Evolutionary conservation across 2,797 vertebrate genomes (phyloP).

Genomic region (Halcyon smyrnensis): DNA sequence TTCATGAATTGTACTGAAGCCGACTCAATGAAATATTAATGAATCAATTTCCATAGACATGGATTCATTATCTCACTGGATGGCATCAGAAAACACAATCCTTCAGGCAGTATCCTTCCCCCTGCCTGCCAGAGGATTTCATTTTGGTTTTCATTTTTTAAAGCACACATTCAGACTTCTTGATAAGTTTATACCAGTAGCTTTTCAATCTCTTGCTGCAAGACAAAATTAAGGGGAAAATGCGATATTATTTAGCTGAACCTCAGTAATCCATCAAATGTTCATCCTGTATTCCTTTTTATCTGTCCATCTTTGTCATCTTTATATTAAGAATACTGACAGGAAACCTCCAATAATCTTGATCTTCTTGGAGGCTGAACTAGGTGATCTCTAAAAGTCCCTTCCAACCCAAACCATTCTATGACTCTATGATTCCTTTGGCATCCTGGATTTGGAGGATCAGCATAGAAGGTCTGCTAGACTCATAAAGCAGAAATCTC

Average conservation of each 20-base stretch:
- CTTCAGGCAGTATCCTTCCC: constrained; percentile 69
- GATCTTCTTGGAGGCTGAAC: background rate
- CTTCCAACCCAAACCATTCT: background rate
- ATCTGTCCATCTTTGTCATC: background rate
- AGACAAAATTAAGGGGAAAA: constrained; percentile 33
- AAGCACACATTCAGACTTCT: constrained; percentile 34
- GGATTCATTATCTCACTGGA: constrained; percentile 78
- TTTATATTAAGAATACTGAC: background rate
- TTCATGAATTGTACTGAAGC: constrained; percentile 77
- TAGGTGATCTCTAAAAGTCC: background rate
- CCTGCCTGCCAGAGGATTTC: constrained; percentile 62
- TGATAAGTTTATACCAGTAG: constrained; percentile 41
- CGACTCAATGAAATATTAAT: constrained; percentile 81
- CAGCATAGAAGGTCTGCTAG: background rate
- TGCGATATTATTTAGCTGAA: constrained; percentile 30
- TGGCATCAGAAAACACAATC: constrained; percentile 73
- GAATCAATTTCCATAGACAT: constrained; percentile 81
- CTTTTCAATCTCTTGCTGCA: constrained; percentile 44
- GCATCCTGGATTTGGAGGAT: background rate
- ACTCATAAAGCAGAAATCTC: background rate
- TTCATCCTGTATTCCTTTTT: background rate
- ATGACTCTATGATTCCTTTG: background rate
- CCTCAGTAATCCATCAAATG: background rate
- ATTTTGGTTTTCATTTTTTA: constrained; percentile 44
- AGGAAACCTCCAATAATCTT: background rate